Conservation (phyloP, 1,140 invertebrate species). For the Meloidogyne hapla region DNA sequence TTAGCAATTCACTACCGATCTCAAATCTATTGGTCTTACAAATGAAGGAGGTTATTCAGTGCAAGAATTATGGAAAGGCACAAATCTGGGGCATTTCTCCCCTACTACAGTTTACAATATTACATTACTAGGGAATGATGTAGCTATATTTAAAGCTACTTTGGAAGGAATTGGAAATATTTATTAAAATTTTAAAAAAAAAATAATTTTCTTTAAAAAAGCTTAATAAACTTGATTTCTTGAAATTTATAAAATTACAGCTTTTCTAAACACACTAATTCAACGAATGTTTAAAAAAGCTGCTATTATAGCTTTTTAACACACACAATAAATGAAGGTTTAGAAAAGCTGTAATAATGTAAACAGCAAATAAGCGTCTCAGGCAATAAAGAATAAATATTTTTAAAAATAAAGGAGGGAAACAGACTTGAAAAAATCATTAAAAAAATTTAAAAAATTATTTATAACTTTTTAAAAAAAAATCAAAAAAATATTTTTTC, state of each 20-base stretch:
- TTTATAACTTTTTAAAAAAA: too few relatives aligned
- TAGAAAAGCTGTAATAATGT: background rate
- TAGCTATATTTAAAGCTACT: constrained; percentile 39
- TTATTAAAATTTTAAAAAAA: too few relatives aligned
- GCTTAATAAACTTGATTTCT: too few relatives aligned
- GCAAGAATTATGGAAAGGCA: constrained; percentile 49
- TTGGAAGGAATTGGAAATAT: constrained; percentile 8
- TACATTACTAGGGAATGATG: constrained; percentile 28
- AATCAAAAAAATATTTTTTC: background rate
- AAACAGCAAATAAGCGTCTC: too few relatives aligned
- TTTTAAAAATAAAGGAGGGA: too few relatives aligned
- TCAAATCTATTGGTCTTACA: constrained; percentile 42
- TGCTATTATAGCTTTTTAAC: background rate
- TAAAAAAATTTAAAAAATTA: too few relatives aligned
- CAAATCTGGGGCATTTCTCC: constrained; percentile 38
- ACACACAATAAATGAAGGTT: background rate
- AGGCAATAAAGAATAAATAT: too few relatives aligned
- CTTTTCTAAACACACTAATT: background rate
- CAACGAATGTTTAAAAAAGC: background rate
- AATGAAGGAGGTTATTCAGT: constrained; percentile 51
- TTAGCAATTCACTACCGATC: constrained; percentile 32
- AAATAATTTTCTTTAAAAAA: too few relatives aligned
- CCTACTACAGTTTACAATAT: constrained; percentile 24
- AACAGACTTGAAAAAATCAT: too few relatives aligned
- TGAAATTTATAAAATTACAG: too few relatives aligned